These are phyloP conservation scores for Menidia menidia DNA, from an alignment of 2,797 vertebrate genomes.

Conservation along the genomic window DNA sequence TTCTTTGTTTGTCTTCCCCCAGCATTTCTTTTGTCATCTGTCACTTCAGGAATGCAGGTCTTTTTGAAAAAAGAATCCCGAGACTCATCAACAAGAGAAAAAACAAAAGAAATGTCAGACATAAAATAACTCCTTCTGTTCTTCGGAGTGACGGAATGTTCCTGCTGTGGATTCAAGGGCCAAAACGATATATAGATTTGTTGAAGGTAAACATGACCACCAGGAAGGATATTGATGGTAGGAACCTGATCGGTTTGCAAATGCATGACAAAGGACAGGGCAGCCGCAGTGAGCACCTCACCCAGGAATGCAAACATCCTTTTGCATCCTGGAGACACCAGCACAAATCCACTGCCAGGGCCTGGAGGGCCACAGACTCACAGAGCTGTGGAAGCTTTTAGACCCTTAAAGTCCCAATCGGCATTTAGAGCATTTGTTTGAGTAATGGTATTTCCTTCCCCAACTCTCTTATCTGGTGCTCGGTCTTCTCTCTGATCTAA, in stretches of 20 bases:
- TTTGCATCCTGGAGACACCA: slow-evolving; percentile 22
- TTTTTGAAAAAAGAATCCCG: not conserved
- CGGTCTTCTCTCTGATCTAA: too few species aligned
- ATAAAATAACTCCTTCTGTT: not conserved
- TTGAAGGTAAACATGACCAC: slow-evolving; percentile 1
- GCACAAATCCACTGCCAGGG: not conserved
- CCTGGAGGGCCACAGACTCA: not conserved
- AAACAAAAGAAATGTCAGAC: not conserved
- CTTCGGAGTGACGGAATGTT: slow-evolving; percentile 2
- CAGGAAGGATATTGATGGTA: slow-evolving; percentile 7
- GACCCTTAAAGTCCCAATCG: too few species aligned
- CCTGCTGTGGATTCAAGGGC: not conserved
- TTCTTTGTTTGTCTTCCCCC: not conserved
- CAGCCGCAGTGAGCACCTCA: not conserved
- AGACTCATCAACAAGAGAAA: not conserved
- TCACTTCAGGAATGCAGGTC: slow-evolving; percentile 13
- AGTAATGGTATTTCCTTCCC: too few species aligned
- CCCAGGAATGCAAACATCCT: not conserved
- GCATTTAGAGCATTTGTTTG: too few species aligned
- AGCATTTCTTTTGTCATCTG: not conserved
- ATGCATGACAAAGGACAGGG: slow-evolving; percentile 15
- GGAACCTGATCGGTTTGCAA: slow-evolving; percentile 7
- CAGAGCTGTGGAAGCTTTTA: not conserved
- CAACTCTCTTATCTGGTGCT: too few species aligned
- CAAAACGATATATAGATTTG: slow-evolving; percentile 2